Evolutionary conservation across 2,797 vertebrate genomes (phyloP), one percentile per base, ranked within the genome.

Genomic region (Yasuhikotakia modesta): DNA sequence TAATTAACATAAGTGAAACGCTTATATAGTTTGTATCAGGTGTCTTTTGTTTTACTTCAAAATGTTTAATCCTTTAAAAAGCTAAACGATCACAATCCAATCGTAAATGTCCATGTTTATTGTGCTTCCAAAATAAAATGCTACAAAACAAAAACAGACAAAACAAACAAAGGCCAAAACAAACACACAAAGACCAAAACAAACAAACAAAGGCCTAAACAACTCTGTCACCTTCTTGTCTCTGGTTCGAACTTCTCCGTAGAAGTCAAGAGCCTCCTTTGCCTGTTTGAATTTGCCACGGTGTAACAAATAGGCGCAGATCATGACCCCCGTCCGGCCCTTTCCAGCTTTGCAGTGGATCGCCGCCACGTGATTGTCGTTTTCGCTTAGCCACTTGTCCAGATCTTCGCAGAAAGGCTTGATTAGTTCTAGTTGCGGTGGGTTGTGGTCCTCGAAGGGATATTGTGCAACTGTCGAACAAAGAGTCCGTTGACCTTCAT

Each of bases 331-430:
- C n/a, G 97, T 99, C 83, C 97, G 94, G 70, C 97, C 97, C 89
- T 99, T 99, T 86, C 97, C 97, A 77, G 96, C 97, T 93, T 99
- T 98, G 91, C 97, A 99, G 91, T 99, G 97, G 90, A 99, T 98
- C 87, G 96, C 96, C 72, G 97, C 97, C 79, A 98, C 96, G 68
- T 97, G 95, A 93, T 95, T 96, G 92, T 97, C 96, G 81, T 98
- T 95, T 87, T 97, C 94, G 87, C 97, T 97, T 76, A 98, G 93
- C 96, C 97, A 99, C 85, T 95, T 91, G 87, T 99, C 97, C 87
- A 99, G 91, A 89, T 99, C 97, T 94, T 97, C 96, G 85, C 96
- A 99, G 91, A 99, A 99, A 53, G 96, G 96, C 89, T 95, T 96
- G 83, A 98, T 99, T 76, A 99, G 94, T 93, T 97, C 96, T 92